Evolutionary conservation across 2,888 invertebrate species (phyloP).

Genomic region (Malacosoma neustria): DNA sequence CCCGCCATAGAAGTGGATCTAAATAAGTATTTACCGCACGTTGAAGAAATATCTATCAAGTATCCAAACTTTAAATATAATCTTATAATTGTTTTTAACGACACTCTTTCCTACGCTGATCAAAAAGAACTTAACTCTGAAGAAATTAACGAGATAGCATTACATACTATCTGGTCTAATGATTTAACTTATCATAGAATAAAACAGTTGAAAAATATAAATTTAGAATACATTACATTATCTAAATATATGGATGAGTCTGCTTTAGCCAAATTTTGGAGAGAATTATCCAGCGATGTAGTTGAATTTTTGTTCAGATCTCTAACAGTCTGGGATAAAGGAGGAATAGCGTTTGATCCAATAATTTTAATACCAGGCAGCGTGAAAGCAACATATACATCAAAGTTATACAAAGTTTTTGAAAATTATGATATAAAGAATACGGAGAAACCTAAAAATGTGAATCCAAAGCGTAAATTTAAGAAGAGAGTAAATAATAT

Average conservation of each 20-base stretch:
- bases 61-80: constrained; percentile 40
- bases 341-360: constrained; percentile 55
- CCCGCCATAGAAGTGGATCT: constrained; percentile 30
- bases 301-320: constrained; percentile 45
- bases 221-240: constrained; percentile 34
- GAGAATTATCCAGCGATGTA: constrained; percentile 33
- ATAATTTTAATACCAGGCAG: constrained; percentile 37
- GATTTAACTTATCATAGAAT: constrained; percentile 15
- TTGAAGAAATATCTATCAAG: constrained; percentile 37
- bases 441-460: constrained; percentile 9
- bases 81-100: constrained; percentile 42
- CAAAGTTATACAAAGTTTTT: constrained; percentile 38
- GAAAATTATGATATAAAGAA: constrained; percentile 22
- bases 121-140: constrained; percentile 26
- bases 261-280: constrained; percentile 45
- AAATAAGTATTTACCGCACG: constrained; percentile 38
- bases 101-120: constrained; percentile 22
- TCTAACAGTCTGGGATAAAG: constrained; percentile 56
- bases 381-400: constrained; percentile 31
- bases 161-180: constrained; percentile 39
- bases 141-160: constrained; percentile 44
- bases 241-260: constrained; percentile 43
- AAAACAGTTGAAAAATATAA: constrained; percentile 21
- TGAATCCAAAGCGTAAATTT: constrained; percentile 3
- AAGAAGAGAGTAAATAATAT: constrained; percentile 49